phyloP scores from a whole-genome alignment of 2,113 vertebrate species.

The Talpa occidentalis region DNA sequence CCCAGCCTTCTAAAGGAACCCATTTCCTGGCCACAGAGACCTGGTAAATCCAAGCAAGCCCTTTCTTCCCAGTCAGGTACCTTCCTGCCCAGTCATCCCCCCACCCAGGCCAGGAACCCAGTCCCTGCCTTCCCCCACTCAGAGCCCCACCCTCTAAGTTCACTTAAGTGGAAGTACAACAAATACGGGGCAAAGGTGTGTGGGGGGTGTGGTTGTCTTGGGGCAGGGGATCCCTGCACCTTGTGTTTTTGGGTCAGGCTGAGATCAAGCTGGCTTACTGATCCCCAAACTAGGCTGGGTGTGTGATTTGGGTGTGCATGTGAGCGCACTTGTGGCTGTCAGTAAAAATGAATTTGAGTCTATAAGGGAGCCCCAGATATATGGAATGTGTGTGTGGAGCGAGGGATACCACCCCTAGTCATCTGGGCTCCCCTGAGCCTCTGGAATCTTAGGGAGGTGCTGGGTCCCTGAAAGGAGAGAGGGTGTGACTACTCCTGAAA shows the following conservation, averaged over 20 bases:
- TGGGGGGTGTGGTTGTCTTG: neutral
- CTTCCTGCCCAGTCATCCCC: neutral
- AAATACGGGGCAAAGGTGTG: slow-evolving; percentile 68
- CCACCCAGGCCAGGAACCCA: slow-evolving; percentile 4
- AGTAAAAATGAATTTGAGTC: neutral
- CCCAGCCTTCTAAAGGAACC: slow-evolving; percentile 1
- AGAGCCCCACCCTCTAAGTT: slow-evolving; percentile 63
- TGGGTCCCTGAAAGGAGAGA: neutral
- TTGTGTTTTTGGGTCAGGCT: slow-evolving; percentile 17
- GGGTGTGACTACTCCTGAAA: neutral
- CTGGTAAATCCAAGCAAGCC: neutral
- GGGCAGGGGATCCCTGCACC: slow-evolving; percentile 12
- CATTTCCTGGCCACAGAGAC: neutral
- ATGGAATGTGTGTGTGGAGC: neutral
- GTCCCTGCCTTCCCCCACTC: neutral
- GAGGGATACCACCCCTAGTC: neutral
- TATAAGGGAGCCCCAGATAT: neutral
- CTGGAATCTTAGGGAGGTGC: neutral
- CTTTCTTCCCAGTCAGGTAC: neutral
- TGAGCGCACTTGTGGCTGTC: neutral
- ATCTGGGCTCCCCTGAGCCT: neutral
- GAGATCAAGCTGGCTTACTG: neutral
- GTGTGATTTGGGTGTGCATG: neutral
- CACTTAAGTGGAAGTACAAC: slow-evolving; percentile 56
- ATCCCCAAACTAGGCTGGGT: neutral